Evolutionary conservation across 1,140 invertebrate genomes (phyloP).

Genomic region (Caenorhabditis brenneri): DNA sequence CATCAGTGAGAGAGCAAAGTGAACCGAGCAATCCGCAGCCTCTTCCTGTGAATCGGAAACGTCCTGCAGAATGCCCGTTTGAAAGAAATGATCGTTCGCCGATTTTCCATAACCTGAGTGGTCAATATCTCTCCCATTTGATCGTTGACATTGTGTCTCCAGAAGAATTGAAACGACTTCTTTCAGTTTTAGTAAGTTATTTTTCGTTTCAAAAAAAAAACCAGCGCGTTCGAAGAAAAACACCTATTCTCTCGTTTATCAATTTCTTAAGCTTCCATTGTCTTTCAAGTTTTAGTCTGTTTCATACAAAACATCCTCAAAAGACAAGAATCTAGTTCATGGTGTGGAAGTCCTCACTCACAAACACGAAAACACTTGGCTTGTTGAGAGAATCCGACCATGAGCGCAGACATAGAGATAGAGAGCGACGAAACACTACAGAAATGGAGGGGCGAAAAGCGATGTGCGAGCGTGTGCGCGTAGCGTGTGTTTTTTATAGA

Average conservation of each 20-base stretch:
- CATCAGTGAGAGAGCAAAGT: background rate
- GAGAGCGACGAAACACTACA: constrained; percentile 19
- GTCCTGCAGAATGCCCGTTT: background rate
- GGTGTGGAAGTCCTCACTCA: background rate
- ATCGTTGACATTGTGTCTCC: background rate
- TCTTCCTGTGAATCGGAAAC: background rate
- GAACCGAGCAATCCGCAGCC: too few relatives aligned
- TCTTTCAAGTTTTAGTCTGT: background rate
- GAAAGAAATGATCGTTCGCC: background rate
- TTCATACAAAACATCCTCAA: background rate
- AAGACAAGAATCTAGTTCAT: background rate
- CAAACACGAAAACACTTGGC: background rate
- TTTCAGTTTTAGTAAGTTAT: background rate
- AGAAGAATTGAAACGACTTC: background rate
- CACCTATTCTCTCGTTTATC: too few relatives aligned
- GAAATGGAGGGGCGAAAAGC: background rate
- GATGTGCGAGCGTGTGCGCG: background rate
- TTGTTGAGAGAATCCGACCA: background rate
- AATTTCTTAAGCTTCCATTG: background rate
- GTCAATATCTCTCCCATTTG: background rate
- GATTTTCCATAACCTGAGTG: background rate
- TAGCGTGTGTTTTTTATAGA: constrained; percentile 13
- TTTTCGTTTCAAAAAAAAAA: background rate
- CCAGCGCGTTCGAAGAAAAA: too few relatives aligned
- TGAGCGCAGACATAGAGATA: constrained; percentile 26